These are phyloP conservation scores for Hyperopisus bebe DNA, from an alignment of 2,113 vertebrate genomes.

Conservation along the genomic window DNA sequence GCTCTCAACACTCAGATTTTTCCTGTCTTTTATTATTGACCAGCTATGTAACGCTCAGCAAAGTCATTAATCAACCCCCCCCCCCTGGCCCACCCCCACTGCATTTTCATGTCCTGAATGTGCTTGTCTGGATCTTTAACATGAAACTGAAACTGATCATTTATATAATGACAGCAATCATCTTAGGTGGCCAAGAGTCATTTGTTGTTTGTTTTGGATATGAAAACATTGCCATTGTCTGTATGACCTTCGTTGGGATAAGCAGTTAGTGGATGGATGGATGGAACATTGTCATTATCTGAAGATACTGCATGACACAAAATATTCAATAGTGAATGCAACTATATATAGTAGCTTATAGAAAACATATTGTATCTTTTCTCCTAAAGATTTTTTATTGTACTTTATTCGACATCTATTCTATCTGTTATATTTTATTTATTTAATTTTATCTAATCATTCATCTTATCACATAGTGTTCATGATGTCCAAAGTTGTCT, in stretches of 20 bases:
- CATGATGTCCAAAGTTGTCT: too few species aligned
- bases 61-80: neutral
- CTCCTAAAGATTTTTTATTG: neutral
- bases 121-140: neutral
- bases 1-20: neutral
- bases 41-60: neutral
- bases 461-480: too few species aligned
- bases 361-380: neutral
- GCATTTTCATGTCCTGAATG: neutral
- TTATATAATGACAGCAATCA: neutral
- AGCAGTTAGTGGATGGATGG: neutral
- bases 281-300: neutral
- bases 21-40: neutral
- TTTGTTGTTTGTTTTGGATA: neutral
- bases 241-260: neutral
- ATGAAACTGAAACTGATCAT: neutral
- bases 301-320: neutral
- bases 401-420: neutral
- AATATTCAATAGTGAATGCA: neutral
- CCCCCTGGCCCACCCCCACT: neutral
- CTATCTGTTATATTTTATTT: too few species aligned
- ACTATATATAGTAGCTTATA: neutral
- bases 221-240: neutral
- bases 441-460: too few species aligned
- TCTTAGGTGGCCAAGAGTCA: neutral